Conservation (phyloP, 2,797 vertebrate genomes). For the Rhinichthys osculus region DNA sequence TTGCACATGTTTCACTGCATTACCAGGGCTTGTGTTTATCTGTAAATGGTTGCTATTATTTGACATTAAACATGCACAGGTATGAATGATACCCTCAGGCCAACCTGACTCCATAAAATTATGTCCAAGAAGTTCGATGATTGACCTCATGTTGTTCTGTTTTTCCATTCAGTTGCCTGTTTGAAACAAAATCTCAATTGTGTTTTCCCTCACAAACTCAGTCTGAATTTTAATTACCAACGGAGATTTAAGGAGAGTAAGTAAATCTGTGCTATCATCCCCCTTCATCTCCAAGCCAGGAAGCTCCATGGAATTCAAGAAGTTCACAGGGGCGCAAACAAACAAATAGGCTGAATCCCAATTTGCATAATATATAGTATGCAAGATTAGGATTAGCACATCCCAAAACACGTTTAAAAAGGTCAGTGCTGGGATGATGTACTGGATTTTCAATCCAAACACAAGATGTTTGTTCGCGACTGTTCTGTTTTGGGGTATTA, state of each 20-base stretch:
- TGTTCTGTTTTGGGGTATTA: neutral
- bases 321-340: neutral
- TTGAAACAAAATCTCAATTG: neutral
- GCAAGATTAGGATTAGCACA: constrained; percentile 13
- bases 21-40: constrained; percentile 4
- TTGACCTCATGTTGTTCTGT: neutral
- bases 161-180: neutral
- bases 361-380: constrained; percentile 8
- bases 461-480: neutral
- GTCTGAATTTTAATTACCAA: neutral
- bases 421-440: neutral
- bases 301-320: neutral
- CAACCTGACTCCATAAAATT: constrained; percentile 4
- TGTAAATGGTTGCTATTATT: constrained; percentile 29
- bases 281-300: neutral
- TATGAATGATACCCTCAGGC: neutral
- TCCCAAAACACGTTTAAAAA: neutral
- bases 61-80: constrained; percentile 11
- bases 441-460: neutral
- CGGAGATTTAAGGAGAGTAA: neutral
- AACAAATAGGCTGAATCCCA: constrained; percentile 16
- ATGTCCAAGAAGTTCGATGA: neutral
- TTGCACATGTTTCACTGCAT: neutral
- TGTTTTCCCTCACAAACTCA: neutral
- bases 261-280: neutral